phyloP scores from a whole-genome alignment of 2,113 vertebrate genomes.

The Suncus etruscus region DNA sequence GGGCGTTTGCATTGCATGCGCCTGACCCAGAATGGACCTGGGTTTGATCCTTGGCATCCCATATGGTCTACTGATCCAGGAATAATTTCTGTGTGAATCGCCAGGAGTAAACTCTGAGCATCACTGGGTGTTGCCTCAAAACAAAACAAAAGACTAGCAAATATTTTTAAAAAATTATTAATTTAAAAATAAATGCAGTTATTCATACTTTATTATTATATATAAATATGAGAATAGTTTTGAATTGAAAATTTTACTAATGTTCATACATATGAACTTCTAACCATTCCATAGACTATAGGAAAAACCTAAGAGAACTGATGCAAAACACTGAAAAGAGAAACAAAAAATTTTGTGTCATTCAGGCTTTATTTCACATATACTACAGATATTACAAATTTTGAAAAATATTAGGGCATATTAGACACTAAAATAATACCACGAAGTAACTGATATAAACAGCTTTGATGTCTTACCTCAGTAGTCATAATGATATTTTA shows the following conservation, averaged over 20 bases:
- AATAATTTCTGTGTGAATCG: too few relatives aligned
- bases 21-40: too few relatives aligned
- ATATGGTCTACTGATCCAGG: too few relatives aligned
- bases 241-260: conserved; percentile 82
- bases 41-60: too few relatives aligned
- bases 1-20: too few relatives aligned
- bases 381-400: conserved; percentile 77
- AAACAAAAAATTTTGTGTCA: conserved; percentile 57
- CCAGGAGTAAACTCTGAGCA: too few relatives aligned
- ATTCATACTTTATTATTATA: conserved; percentile 79
- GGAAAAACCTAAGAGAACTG: conserved; percentile 55
- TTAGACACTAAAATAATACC: too few relatives aligned
- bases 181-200: neutral
- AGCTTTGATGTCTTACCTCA: conserved; percentile 73
- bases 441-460: too few relatives aligned
- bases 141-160: too few relatives aligned
- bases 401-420: too few relatives aligned
- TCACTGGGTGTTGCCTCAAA: too few relatives aligned
- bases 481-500: conserved; percentile 49
- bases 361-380: conserved; percentile 74
- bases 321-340: conserved; percentile 81
- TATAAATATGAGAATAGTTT: conserved; percentile 82
- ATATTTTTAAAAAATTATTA: too few relatives aligned
- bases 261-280: conserved; percentile 84
- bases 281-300: conserved; percentile 68